phyloP scores from a whole-genome alignment of 2,113 vertebrate genomes.

The Odocoileus hemionus region DNA sequence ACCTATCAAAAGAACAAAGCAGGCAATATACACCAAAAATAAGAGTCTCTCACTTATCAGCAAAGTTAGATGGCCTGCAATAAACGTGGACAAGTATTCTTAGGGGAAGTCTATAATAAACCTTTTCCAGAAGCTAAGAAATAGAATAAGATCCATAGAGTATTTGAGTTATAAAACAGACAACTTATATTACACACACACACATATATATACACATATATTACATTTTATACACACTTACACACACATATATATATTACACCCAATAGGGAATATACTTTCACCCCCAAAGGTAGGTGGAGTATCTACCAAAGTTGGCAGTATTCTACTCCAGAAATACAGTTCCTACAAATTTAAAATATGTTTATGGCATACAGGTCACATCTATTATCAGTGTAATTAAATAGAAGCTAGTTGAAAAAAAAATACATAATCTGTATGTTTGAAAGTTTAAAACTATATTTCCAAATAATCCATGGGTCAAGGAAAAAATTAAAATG shows the following conservation, averaged over 20 bases:
- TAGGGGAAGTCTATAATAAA: fast-evolving
- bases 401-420: neutral
- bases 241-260: neutral
- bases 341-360: neutral
- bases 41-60: neutral
- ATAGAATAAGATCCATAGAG: neutral
- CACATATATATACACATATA: neutral
- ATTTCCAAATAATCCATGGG: neutral
- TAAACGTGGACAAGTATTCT: fast-evolving
- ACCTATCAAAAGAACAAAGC: neutral
- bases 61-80: fast-evolving
- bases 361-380: no score
- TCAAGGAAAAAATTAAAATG: neutral
- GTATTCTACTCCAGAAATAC: neutral
- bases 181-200: no score
- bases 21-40: neutral
- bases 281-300: neutral
- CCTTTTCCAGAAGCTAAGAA: neutral
- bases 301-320: neutral
- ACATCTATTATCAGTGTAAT: neutral
- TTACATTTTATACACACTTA: neutral
- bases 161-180: neutral
- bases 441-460: neutral
- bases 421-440: neutral
- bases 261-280: neutral